Evolutionary conservation across 1,140 invertebrate species (phyloP).

Genomic region (Brachionus manjavacas): DNA sequence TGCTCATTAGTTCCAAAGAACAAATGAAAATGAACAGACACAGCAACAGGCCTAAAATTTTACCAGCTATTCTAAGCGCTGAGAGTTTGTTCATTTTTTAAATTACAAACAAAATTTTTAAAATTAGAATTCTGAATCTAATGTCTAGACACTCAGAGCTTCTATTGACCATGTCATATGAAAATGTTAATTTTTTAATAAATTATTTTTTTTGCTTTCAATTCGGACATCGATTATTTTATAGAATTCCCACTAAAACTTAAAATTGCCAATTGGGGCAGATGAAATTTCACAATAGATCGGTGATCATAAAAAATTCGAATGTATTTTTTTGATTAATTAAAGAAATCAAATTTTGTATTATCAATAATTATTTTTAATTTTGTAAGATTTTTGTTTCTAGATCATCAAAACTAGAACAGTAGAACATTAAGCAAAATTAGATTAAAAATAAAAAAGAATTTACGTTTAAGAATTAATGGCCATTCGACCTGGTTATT

Average conservation of each 20-base stretch:
- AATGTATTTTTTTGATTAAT: too few relatives aligned
- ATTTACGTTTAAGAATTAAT: too few relatives aligned
- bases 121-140: neutral
- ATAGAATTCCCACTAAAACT: neutral
- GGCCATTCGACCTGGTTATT: too few relatives aligned
- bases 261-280: neutral
- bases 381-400: too few relatives aligned
- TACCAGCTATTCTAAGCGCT: neutral
- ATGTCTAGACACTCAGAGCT: neutral
- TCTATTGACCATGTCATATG: neutral
- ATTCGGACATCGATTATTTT: neutral
- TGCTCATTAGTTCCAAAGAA: conserved; percentile 30
- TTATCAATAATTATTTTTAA: too few relatives aligned
- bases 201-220: neutral
- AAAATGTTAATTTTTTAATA: neutral
- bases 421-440: too few relatives aligned
- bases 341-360: too few relatives aligned
- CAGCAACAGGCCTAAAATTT: neutral
- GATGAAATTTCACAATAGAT: too few relatives aligned
- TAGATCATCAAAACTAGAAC: too few relatives aligned
- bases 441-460: too few relatives aligned
- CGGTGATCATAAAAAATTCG: neutral
- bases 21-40: conserved; percentile 32
- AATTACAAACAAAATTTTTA: neutral
- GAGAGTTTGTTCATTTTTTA: neutral